phyloP scores from a whole-genome alignment of 1,140 invertebrate species.

The Penaeus japonicus region DNA sequence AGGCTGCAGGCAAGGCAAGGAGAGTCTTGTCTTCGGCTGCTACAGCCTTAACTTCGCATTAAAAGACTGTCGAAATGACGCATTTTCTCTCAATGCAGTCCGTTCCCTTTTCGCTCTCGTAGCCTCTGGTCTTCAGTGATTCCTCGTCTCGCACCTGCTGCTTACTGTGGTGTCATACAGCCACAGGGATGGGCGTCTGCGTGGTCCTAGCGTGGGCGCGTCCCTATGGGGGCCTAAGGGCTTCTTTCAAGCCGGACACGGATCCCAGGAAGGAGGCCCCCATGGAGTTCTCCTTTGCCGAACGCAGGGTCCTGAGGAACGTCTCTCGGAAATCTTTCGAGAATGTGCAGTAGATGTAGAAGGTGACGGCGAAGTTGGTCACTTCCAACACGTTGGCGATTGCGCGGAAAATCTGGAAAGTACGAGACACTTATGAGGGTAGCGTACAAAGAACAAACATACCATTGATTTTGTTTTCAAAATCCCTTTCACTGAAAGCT shows the following conservation, averaged over 20 bases:
- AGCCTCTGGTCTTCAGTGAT: not conserved
- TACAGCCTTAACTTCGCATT: not conserved
- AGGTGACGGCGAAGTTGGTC: constrained; percentile 79
- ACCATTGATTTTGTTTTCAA: no score
- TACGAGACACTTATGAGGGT: constrained; percentile 16
- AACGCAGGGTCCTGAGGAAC: constrained; percentile 66
- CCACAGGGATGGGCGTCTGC: constrained; percentile 25
- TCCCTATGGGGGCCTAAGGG: constrained; percentile 58
- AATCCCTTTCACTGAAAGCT: no score
- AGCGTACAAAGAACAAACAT: no score
- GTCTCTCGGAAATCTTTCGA: constrained; percentile 79
- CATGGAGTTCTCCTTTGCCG: constrained; percentile 47
- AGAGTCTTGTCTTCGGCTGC: not conserved
- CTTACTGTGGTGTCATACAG: constrained; percentile 14
- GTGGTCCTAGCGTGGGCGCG: constrained; percentile 45
- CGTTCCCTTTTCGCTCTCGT: not conserved
- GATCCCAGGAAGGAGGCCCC: constrained; percentile 55
- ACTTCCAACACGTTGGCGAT: constrained; percentile 78
- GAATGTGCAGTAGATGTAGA: constrained; percentile 82
- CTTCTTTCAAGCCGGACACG: constrained; percentile 55
- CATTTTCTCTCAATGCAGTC: not conserved
- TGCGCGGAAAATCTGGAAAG: constrained; percentile 76
- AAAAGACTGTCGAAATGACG: not conserved
- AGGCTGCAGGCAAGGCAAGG: not conserved
- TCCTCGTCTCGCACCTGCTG: not conserved